phyloP scores from a whole-genome alignment of 2,888 invertebrate species.

The Phorcus lineatus region DNA sequence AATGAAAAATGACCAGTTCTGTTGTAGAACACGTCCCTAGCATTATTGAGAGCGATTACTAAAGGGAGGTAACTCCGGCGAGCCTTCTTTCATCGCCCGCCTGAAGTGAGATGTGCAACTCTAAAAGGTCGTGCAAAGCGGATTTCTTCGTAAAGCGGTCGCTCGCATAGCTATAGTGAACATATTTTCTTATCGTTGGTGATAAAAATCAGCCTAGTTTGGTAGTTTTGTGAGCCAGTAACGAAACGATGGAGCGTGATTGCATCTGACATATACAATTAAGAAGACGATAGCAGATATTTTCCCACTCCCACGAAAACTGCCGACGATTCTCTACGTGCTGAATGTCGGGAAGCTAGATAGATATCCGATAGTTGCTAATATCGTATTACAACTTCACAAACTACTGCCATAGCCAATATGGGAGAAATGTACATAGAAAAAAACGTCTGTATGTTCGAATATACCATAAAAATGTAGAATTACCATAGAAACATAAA shows the following conservation, averaged over 20 bases:
- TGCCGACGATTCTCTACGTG: background rate
- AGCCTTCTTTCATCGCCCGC: background rate
- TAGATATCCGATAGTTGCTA: background rate
- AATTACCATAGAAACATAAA: too few relatives aligned
- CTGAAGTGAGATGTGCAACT: background rate
- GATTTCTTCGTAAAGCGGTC: background rate
- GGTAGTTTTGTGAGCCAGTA: background rate
- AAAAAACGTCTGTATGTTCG: too few relatives aligned
- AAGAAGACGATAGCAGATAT: background rate
- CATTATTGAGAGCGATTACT: background rate
- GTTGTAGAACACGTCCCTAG: background rate
- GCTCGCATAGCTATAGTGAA: background rate
- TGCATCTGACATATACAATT: conserved; percentile 5
- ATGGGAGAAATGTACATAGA: too few relatives aligned
- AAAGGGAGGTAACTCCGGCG: conserved; percentile 2
- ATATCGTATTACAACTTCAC: background rate
- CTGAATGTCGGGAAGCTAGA: background rate
- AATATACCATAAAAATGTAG: too few relatives aligned
- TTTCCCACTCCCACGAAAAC: background rate
- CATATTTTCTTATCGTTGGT: background rate
- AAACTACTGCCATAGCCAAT: background rate
- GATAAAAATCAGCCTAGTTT: background rate
- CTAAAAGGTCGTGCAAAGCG: too few relatives aligned
- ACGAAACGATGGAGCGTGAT: background rate
- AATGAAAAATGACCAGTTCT: background rate